These are phyloP conservation scores for Metacarcinus magister DNA, from an alignment of 2,888 invertebrate genomes.

Conservation along the genomic window DNA sequence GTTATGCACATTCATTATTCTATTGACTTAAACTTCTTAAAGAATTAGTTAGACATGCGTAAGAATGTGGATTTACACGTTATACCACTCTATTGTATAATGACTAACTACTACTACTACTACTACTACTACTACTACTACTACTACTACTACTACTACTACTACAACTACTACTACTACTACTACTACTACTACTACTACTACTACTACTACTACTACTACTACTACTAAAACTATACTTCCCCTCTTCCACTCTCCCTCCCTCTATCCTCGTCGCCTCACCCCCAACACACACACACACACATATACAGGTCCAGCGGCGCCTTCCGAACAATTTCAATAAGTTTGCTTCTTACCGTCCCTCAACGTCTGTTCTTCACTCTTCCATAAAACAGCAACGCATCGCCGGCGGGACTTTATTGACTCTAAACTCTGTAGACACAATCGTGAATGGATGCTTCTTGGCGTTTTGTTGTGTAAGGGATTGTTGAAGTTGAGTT, in stretches of 20 bases:
- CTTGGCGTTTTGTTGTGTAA: background rate
- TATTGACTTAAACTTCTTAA: background rate
- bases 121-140: background rate
- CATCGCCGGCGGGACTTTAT: background rate
- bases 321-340: background rate
- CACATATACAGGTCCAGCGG: background rate
- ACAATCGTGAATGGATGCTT: slow-evolving; percentile 10
- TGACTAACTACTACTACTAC: too few species aligned
- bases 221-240: background rate
- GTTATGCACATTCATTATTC: background rate
- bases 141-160: background rate
- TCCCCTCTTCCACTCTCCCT: background rate
- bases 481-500: background rate
- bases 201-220: background rate
- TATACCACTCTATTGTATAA: too few species aligned
- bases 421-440: slow-evolving; percentile 29
- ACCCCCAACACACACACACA: background rate
- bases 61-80: too few species aligned
- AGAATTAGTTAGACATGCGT: background rate
- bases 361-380: background rate
- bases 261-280: background rate
- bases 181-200: background rate
- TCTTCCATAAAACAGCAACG: background rate
- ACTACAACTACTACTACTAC: background rate
- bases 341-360: background rate